Evolutionary conservation across 2,113 vertebrate genomes (phyloP).

Genomic region (Cinclus cinclus): DNA sequence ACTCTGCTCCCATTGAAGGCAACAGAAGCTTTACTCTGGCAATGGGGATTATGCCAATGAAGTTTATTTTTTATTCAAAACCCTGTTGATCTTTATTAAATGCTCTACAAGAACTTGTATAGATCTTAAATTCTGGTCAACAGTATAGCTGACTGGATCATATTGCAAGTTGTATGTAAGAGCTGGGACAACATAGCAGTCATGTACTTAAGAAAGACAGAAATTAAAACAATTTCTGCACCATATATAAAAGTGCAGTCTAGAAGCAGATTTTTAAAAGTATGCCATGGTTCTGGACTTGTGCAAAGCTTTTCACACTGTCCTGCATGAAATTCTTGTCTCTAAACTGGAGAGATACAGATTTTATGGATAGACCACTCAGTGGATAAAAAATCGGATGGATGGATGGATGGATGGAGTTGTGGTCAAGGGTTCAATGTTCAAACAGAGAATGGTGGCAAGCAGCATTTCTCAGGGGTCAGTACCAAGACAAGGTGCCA

Average conservation of each 20-base stretch:
- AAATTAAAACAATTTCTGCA: not conserved
- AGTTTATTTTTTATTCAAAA: not conserved
- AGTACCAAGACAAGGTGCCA: not conserved
- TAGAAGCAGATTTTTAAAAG: not conserved
- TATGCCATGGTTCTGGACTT: not conserved
- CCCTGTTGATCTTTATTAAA: not conserved
- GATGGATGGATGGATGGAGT: not conserved
- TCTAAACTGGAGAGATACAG: not conserved
- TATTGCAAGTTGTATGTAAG: not conserved
- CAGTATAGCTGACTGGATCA: not conserved
- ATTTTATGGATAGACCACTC: not conserved
- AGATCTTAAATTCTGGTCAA: not conserved
- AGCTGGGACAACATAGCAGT: not conserved
- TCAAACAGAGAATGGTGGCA: rapidly evolving
- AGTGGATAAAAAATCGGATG: not conserved
- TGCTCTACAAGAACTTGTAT: not conserved
- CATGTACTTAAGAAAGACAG: not conserved
- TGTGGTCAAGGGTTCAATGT: not conserved
- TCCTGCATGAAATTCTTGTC: not conserved
- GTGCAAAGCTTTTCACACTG: not conserved
- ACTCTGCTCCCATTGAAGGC: not conserved
- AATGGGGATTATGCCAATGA: not conserved
- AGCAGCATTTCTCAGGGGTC: not conserved
- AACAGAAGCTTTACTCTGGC: not conserved
- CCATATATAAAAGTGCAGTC: not conserved